Percentiles rank a stretch among this genome's conserved stretches.
Evolutionary conservation across 2,113 vertebrate genomes (phyloP).

Genomic region (Antechinus flavipes): DNA sequence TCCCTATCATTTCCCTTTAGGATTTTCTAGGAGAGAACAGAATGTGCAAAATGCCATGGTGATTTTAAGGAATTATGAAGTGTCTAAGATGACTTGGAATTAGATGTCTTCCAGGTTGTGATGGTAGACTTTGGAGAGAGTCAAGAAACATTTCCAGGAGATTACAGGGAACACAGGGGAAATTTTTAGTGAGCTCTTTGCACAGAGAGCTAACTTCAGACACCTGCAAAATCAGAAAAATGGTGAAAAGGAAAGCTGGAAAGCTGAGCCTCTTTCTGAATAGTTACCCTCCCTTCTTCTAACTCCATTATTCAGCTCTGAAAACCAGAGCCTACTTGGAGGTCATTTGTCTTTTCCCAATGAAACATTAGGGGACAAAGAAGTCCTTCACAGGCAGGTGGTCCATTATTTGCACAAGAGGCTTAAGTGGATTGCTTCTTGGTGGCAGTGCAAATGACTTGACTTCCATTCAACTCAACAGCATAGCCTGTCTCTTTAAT

Average conservation of each 20-base stretch:
- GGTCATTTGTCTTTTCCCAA: neutral
- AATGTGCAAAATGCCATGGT: slow-evolving; percentile 69
- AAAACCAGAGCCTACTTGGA: neutral
- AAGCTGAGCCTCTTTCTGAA: neutral
- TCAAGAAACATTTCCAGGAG: slow-evolving; percentile 84
- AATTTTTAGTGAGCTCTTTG: slow-evolving; percentile 82
- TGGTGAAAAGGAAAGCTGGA: slow-evolving; percentile 48
- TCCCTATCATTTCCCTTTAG: slow-evolving; percentile 70
- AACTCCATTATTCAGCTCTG: neutral
- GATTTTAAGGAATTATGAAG: slow-evolving; percentile 84
- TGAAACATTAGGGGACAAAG: neutral
- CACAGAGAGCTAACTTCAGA: slow-evolving; percentile 80
- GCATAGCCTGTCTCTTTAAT: neutral
- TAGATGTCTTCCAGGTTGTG: slow-evolving; percentile 83
- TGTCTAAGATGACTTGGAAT: slow-evolving; percentile 82
- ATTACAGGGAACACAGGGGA: slow-evolving; percentile 84
- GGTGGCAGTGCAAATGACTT: neutral
- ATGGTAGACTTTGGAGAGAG: slow-evolving; percentile 82
- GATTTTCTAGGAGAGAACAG: slow-evolving; percentile 71
- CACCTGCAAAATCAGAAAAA: slow-evolving; percentile 81
- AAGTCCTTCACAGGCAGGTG: neutral
- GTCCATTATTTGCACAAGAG: slow-evolving; percentile 10
- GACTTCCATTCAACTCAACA: neutral
- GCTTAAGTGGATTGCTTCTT: neutral
- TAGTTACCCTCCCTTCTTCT: neutral